Evolutionary conservation across 2,888 invertebrate genomes (phyloP).

Genomic region (Drosophila meridionalis): DNA sequence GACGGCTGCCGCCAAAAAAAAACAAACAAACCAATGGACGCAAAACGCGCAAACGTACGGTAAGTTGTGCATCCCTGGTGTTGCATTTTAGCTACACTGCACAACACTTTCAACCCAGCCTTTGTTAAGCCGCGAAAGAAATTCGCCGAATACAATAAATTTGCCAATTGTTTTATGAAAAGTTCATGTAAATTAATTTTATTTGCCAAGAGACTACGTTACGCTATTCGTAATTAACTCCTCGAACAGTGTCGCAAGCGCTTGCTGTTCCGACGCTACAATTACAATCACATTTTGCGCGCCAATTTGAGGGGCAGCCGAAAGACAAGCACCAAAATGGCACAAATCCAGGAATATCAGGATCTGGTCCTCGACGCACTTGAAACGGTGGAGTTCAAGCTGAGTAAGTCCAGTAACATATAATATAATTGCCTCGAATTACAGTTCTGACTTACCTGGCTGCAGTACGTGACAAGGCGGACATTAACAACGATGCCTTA

Average conservation of each 20-base stretch:
- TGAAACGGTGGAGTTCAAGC: constrained; percentile 83
- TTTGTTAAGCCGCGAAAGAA: constrained; percentile 56
- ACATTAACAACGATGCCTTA: constrained; percentile 88
- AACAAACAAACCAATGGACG: neutral
- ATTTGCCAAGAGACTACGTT: constrained; percentile 8
- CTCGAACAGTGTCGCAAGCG: constrained; percentile 28
- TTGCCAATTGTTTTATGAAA: constrained; percentile 28
- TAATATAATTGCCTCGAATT: neutral
- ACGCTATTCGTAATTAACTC: constrained; percentile 21
- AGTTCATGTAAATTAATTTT: constrained; percentile 1
- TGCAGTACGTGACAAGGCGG: constrained; percentile 88
- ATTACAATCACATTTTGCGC: constrained; percentile 62
- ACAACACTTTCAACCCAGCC: constrained; percentile 19
- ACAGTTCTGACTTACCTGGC: neutral
- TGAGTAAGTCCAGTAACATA: constrained; percentile 69
- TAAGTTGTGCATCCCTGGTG: constrained; percentile 45
- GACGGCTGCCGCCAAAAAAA: neutral
- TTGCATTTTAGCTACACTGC: constrained; percentile 15
- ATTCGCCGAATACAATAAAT: constrained; percentile 18
- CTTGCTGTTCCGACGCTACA: constrained; percentile 36
- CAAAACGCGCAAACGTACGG: constrained; percentile 11
- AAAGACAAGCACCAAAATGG: constrained; percentile 56
- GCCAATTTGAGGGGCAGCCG: constrained; percentile 57
- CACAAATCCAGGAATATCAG: constrained; percentile 82
- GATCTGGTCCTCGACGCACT: constrained; percentile 82